Conservation (phyloP, 2,113 vertebrate species). For the Ptilonorhynchus violaceus region DNA sequence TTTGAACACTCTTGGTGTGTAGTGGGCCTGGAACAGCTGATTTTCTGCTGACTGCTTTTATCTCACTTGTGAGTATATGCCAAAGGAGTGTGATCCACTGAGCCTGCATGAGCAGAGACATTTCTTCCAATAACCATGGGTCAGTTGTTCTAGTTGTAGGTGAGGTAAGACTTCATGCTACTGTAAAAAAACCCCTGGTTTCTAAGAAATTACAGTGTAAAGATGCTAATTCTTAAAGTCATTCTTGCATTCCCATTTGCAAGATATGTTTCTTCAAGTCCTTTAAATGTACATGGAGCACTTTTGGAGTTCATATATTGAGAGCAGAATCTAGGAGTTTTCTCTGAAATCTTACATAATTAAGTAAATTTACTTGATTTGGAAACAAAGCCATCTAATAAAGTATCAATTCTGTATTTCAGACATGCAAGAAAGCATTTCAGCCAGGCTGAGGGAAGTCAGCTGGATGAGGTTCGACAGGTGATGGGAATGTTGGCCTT, state of each 20-base stretch:
- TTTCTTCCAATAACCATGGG: neutral
- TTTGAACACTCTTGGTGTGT: neutral
- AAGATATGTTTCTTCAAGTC: neutral
- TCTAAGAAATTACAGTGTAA: neutral
- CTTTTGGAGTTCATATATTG: neutral
- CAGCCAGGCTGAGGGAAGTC: constrained; percentile 96
- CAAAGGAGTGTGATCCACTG: neutral
- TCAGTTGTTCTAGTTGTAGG: neutral
- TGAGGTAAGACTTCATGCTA: neutral
- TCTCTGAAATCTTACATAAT: neutral
- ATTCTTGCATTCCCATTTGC: neutral
- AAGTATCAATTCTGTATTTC: neutral
- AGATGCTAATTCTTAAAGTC: neutral
- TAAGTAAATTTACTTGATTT: neutral
- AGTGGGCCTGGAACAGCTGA: neutral
- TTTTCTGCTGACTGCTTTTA: neutral
- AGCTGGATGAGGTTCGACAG: constrained; percentile 97
- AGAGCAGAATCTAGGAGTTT: neutral
- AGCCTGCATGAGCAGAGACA: neutral
- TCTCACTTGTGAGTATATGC: neutral
- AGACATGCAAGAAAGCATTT: constrained; percentile 98
- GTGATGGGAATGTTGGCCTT: constrained; percentile 99
- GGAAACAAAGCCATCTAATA: neutral
- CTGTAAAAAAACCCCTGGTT: neutral
- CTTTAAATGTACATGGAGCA: neutral